Conservation (phyloP, 2,113 vertebrate genomes). For the Labeo catla region DNA sequence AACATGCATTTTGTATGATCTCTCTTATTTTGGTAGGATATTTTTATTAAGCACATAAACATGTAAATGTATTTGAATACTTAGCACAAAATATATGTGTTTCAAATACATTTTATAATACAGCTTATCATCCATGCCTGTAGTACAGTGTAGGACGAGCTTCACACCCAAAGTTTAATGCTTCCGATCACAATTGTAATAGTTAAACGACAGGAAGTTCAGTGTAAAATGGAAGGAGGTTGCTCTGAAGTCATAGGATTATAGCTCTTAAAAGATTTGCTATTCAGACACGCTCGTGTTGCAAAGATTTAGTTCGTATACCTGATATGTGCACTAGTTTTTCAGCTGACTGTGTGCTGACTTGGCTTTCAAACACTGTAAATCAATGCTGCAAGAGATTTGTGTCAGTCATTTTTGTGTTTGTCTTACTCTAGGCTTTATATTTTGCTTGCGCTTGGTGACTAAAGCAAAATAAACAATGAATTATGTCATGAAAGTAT, state of each 20-base stretch:
- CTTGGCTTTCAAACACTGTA: not conserved
- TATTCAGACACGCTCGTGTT: not conserved
- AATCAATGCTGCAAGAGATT: not conserved
- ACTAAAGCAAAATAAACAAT: not conserved
- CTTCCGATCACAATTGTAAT: not conserved
- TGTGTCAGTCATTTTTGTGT: not conserved
- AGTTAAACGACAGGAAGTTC: not conserved
- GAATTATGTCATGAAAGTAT: not conserved
- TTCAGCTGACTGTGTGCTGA: slow-evolving; percentile 22
- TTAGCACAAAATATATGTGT: no score
- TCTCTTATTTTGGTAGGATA: no score
- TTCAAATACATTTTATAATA: no score
- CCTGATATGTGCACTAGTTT: not conserved
- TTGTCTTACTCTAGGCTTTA: not conserved
- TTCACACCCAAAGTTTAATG: no score
- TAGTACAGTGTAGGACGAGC: no score
- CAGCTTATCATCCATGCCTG: no score
- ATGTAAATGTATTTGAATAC: no score
- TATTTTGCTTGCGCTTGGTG: not conserved
- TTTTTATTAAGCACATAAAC: no score
- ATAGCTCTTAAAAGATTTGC: not conserved
- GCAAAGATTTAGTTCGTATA: not conserved
- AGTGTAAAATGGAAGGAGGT: not conserved
- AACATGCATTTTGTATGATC: no score
- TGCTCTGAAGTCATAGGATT: not conserved